These are phyloP conservation scores for Orchestes rusci DNA, from an alignment of 2,888 invertebrate species.

Conservation along the genomic window DNA sequence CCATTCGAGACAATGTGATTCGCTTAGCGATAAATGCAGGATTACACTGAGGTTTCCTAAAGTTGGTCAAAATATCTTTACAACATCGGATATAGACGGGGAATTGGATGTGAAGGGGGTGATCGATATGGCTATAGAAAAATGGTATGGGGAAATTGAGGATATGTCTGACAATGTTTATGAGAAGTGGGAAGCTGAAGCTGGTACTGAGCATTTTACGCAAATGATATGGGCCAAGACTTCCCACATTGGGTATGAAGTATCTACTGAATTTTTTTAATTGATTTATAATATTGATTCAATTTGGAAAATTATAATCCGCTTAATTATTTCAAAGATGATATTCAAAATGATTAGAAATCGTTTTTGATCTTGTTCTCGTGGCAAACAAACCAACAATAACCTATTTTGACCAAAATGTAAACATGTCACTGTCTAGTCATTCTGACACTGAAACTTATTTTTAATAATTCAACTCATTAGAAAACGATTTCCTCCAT, in stretches of 20 bases:
- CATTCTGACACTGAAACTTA: too few species aligned
- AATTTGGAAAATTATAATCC: too few species aligned
- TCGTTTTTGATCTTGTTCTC: too few species aligned
- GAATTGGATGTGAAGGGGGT: background rate
- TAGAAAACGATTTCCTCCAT: too few species aligned
- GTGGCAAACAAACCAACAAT: too few species aligned
- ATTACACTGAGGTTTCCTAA: conserved; percentile 9
- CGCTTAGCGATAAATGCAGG: conserved; percentile 12
- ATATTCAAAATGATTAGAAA: too few species aligned
- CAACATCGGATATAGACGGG: background rate
- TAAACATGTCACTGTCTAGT: too few species aligned
- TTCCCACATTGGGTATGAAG: conserved; percentile 12
- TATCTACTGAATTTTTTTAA: too few species aligned
- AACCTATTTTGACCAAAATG: too few species aligned
- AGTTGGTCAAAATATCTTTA: conserved; percentile 16
- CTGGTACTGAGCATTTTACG: conserved; percentile 8
- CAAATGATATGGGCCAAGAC: conserved; percentile 17
- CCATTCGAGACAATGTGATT: conserved; percentile 15
- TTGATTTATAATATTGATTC: too few species aligned
- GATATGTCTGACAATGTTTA: conserved; percentile 10
- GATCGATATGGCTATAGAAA: background rate
- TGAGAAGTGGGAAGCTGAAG: conserved; percentile 1
- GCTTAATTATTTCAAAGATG: too few species aligned
- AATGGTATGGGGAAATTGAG: conserved; percentile 13
- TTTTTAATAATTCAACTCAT: too few species aligned